Evolutionary conservation across 2,888 invertebrate species (phyloP), one percentile per base, ranked within the genome.

Genomic region (Drosophila ustulata): DNA sequence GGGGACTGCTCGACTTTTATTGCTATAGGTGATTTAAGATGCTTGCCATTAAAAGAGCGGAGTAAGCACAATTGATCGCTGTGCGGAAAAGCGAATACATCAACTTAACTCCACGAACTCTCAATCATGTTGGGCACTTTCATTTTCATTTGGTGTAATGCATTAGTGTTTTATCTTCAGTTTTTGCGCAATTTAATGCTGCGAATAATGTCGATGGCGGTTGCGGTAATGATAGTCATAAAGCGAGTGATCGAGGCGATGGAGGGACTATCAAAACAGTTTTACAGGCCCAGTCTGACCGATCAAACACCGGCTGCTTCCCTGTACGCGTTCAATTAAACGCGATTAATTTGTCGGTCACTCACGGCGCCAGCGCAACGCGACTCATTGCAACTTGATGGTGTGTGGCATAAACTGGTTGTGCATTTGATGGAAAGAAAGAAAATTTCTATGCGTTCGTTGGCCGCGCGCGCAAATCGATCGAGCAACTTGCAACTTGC

Each of bases 381-480:
- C 37, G 5, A 37, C 11, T 11, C 11, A 37, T 4, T 4, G n/a
- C 37, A 11, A n/a, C 37, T 37, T 34, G 34, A 9, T 11, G 34
- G 37, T 34, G 32, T 23, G 53, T 34, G 55, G 62, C 49, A 47
- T 47, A 83, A 83, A 88, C 84, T 78, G 87, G 88, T 88, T 86
- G 71, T 66, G 34, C 55, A 50, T 51, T 74, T 67, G 67, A 45
- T 76, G 71, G 66, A 66, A 71, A 76, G 67, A 66, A 69, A 64
- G 57, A 81, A 67, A 82, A 85, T 85, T 87, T 83, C 89, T 75
- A 77, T 71, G 89, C 85, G 85, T 87, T 85, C 89, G 78, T 85
- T 85, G 84, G 80, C 85, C 88, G 75, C 78, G n/a, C 18, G 32
- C 18, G 32, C 45, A 25, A 32, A 59, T 49, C 78, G 59, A 64